Evolutionary conservation across 2,888 invertebrate species (phyloP).

Genomic region (Oxytorus armatus): DNA sequence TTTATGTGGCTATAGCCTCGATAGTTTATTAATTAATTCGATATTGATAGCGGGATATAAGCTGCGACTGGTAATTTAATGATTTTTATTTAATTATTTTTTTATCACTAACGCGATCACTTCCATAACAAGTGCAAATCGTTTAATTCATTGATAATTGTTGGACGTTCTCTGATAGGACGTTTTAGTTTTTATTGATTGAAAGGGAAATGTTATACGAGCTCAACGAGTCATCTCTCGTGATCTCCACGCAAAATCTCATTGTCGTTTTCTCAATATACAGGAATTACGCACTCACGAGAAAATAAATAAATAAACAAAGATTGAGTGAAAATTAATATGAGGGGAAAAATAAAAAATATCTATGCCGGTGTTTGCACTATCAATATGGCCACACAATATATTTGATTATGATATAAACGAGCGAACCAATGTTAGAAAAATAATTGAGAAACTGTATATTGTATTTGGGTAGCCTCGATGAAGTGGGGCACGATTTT

Average conservation of each 20-base stretch:
- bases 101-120: conserved; percentile 31
- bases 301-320: conserved; percentile 1
- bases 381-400: conserved; percentile 65
- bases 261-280: conserved; percentile 46
- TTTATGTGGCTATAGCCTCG: conserved; percentile 2
- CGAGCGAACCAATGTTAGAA: conserved; percentile 54
- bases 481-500: conserved; percentile 60
- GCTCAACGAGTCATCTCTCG: background rate
- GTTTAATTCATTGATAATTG: conserved; percentile 22
- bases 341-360: conserved; percentile 8
- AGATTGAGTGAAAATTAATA: conserved; percentile 39
- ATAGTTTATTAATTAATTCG: conserved; percentile 43
- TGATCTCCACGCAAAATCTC: conserved; percentile 15
- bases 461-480: conserved; percentile 39
- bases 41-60: conserved; percentile 36
- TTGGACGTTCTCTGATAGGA: conserved; percentile 31
- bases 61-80: conserved; percentile 33
- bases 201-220: background rate
- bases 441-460: conserved; percentile 46
- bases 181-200: conserved; percentile 15
- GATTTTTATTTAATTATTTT: conserved; percentile 28
- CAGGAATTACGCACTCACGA: conserved; percentile 56
- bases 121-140: conserved; percentile 19
- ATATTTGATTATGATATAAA: conserved; percentile 53
- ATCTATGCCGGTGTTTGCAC: conserved; percentile 52